Evolutionary conservation across 64 coral and sea anemone species (phyloP).

Genomic region (Montipora efflorescens): DNA sequence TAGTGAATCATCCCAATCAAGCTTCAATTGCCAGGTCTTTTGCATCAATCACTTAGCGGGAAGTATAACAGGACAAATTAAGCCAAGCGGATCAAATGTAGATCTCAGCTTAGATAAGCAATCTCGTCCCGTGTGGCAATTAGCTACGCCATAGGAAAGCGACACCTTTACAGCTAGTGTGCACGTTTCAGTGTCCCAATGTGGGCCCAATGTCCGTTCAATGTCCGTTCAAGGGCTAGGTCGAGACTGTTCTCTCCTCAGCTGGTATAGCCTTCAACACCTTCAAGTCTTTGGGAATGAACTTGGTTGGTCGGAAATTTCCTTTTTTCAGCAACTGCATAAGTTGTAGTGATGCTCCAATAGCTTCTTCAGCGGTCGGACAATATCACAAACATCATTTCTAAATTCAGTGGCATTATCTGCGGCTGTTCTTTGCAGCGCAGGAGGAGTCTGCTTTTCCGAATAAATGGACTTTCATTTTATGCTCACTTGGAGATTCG

Average conservation of each 20-base stretch:
- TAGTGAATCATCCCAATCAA: too few relatives aligned
- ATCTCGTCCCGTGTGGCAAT: conserved; percentile 44
- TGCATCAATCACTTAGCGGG: too few relatives aligned
- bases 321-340: too few relatives aligned
- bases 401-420: conserved; percentile 54
- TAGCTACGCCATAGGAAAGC: background rate
- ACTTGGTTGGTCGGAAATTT: too few relatives aligned
- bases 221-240: background rate
- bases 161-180: conserved; percentile 46
- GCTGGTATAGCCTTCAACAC: conserved; percentile 52
- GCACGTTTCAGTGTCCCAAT: conserved; percentile 59
- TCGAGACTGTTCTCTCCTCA: conserved; percentile 60
- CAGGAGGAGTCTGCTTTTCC: conserved; percentile 1
- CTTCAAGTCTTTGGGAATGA: conserved; percentile 21
- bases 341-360: background rate
- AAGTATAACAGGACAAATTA: too few relatives aligned
- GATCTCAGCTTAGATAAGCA: background rate
- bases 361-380: conserved; percentile 43
- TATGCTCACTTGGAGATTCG: too few relatives aligned
- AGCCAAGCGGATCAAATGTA: too few relatives aligned
- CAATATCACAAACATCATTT: background rate
- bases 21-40: too few relatives aligned
- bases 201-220: background rate
- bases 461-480: too few relatives aligned
- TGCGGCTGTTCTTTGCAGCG: conserved; percentile 17